phyloP scores from a whole-genome alignment of 2,888 invertebrate species.

The Mallateleia sp. region DNA sequence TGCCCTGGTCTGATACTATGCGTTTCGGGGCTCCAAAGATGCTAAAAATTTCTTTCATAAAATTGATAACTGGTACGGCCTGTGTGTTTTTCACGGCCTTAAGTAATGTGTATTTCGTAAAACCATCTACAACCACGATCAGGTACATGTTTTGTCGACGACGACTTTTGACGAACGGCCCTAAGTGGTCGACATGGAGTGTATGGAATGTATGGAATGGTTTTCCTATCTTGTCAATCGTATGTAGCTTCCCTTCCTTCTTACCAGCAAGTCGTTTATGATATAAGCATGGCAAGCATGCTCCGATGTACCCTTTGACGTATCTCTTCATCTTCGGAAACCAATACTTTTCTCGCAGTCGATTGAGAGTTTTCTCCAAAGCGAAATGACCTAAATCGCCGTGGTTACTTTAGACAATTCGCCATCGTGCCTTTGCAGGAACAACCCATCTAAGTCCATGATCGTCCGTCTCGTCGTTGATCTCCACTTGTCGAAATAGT shows the following conservation, averaged over 20 bases:
- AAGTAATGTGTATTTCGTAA: slow-evolving; percentile 86
- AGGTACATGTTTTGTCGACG: slow-evolving; percentile 85
- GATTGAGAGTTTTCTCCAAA: slow-evolving; percentile 84
- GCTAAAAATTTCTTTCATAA: slow-evolving; percentile 35
- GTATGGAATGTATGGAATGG: slow-evolving; percentile 89
- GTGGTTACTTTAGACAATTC: slow-evolving; percentile 85
- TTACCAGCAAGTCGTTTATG: slow-evolving; percentile 78
- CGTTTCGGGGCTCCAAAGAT: slow-evolving; percentile 67
- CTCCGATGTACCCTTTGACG: slow-evolving; percentile 87
- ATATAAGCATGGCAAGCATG: slow-evolving; percentile 88
- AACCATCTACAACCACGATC: slow-evolving; percentile 86
- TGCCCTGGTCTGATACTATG: slow-evolving; percentile 88
- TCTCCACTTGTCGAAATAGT: slow-evolving; percentile 9
- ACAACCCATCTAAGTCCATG: slow-evolving; percentile 83
- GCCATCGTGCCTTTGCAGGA: slow-evolving; percentile 80
- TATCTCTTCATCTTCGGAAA: slow-evolving; percentile 87
- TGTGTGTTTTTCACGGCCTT: slow-evolving; percentile 84
- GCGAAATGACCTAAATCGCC: slow-evolving; percentile 88
- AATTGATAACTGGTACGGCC: slow-evolving; percentile 81
- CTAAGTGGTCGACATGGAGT: slow-evolving; percentile 88
- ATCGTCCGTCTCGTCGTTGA: background rate
- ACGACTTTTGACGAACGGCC: slow-evolving; percentile 86
- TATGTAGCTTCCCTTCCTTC: slow-evolving; percentile 85
- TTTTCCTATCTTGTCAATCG: slow-evolving; percentile 87
- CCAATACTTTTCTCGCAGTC: slow-evolving; percentile 86